phyloP scores from a whole-genome alignment of 2,888 invertebrate genomes.

The Shargacucullia verbasci region DNA sequence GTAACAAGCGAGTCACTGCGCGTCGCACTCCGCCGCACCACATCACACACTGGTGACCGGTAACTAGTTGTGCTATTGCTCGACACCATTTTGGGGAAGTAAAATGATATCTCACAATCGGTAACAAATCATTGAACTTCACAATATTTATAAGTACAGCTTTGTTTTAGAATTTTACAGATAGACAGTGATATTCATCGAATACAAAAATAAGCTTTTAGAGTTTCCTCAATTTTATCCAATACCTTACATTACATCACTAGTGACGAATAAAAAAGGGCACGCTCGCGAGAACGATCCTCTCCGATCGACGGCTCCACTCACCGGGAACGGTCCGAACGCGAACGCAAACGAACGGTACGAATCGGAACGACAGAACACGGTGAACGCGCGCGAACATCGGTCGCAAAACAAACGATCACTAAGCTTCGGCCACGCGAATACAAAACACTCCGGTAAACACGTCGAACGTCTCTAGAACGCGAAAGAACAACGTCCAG shows the following conservation, averaged over 20 bases:
- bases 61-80: conserved; percentile 71
- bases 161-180: conserved; percentile 83
- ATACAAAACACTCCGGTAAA: conserved; percentile 83
- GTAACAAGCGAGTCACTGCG: conserved; percentile 71
- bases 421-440: conserved; percentile 86
- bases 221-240: conserved; percentile 86
- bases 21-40: conserved; percentile 59
- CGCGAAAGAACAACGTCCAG: conserved; percentile 77
- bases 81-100: conserved; percentile 85
- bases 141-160: conserved; percentile 71
- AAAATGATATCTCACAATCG: conserved; percentile 83
- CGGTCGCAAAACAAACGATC: conserved; percentile 86
- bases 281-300: conserved; percentile 81
- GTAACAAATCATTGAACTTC: conserved; percentile 64
- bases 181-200: conserved; percentile 83
- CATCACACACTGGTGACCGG: conserved; percentile 66
- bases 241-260: conserved; percentile 84
- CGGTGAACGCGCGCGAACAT: conserved; percentile 78
- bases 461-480: conserved; percentile 78
- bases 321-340: conserved; percentile 74
- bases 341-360: conserved; percentile 69
- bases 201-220: conserved; percentile 89
- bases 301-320: conserved; percentile 76
- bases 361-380: conserved; percentile 75
- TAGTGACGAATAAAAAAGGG: conserved; percentile 82